These are phyloP conservation scores for Plutomurus gul DNA, from an alignment of 1,140 invertebrate species.

Conservation along the genomic window DNA sequence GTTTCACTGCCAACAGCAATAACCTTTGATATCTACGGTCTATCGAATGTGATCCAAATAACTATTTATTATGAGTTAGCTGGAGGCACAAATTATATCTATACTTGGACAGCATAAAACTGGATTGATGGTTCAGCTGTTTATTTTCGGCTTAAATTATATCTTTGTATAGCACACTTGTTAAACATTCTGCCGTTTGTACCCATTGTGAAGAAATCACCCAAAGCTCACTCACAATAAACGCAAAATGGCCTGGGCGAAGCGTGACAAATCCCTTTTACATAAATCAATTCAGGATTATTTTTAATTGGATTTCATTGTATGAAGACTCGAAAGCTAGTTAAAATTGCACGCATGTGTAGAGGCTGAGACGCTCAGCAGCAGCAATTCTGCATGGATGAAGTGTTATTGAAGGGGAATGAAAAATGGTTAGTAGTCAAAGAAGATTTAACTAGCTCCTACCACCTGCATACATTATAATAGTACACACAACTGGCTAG, in stretches of 20 bases:
- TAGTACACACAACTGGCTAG: too few relatives aligned
- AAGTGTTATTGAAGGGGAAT: background rate
- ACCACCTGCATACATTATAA: too few relatives aligned
- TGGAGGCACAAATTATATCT: too few relatives aligned
- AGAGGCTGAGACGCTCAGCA: background rate
- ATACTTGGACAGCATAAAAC: too few relatives aligned
- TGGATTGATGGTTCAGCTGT: background rate
- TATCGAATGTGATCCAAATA: too few relatives aligned
- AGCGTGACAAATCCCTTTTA: slow-evolving; percentile 36
- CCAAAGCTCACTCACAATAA: background rate
- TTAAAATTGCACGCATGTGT: background rate
- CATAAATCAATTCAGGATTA: slow-evolving; percentile 47
- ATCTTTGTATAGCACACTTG: too few relatives aligned
- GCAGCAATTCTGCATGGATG: background rate
- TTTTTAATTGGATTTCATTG: slow-evolving; percentile 46
- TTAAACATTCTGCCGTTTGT: background rate
- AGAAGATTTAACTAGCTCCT: background rate
- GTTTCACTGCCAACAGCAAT: too few relatives aligned
- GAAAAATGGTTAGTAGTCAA: background rate
- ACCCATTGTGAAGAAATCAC: background rate
- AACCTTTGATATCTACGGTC: too few relatives aligned
- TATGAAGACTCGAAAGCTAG: background rate
- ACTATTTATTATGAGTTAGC: too few relatives aligned
- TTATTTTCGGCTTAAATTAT: background rate
- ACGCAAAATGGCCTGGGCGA: background rate